These are phyloP conservation scores for Pseudorhiza aurosa DNA, from an alignment of 30 jellyfish, hydroid and myxozoan species.

Conservation along the genomic window DNA sequence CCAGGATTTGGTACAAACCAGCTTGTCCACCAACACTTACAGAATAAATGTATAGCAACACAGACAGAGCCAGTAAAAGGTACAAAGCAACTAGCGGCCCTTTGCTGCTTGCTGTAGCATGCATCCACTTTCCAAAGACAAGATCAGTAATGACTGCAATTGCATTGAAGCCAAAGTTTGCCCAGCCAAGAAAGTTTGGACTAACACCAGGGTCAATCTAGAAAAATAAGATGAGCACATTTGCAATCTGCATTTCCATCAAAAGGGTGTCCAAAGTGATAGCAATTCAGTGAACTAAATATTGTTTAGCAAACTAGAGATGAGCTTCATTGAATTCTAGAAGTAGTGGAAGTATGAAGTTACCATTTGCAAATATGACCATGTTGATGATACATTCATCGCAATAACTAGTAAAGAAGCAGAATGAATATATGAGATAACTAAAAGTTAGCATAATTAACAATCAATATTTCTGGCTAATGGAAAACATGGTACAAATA, in stretches of 20 bases:
- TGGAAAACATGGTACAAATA: too few relatives aligned
- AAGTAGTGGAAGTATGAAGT: neutral
- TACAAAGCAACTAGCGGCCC: constrained; percentile 46
- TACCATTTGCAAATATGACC: constrained; percentile 39
- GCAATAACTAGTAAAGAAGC: constrained; percentile 7
- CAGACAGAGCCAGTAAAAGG: constrained; percentile 17
- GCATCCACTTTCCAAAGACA: constrained; percentile 17
- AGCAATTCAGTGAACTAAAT: neutral
- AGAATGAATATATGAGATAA: too few relatives aligned
- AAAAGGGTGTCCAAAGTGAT: too few relatives aligned
- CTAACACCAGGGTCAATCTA: constrained; percentile 3
- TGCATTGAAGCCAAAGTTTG: constrained; percentile 1
- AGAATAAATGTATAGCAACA: constrained; percentile 50
- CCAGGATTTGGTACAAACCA: constrained; percentile 10
- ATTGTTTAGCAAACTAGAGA: neutral
- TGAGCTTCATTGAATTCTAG: too few relatives aligned
- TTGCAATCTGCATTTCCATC: too few relatives aligned
- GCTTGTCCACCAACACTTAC: constrained; percentile 44
- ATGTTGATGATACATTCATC: constrained; percentile 15
- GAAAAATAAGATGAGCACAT: neutral
- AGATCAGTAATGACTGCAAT: neutral
- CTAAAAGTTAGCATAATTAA: too few relatives aligned
- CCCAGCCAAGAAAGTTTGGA: constrained; percentile 22
- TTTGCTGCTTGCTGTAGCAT: constrained; percentile 8
- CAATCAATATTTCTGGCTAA: too few relatives aligned